These are phyloP conservation scores for Halesus radiatus DNA, from an alignment of 1,140 invertebrate genomes.

Conservation along the genomic window DNA sequence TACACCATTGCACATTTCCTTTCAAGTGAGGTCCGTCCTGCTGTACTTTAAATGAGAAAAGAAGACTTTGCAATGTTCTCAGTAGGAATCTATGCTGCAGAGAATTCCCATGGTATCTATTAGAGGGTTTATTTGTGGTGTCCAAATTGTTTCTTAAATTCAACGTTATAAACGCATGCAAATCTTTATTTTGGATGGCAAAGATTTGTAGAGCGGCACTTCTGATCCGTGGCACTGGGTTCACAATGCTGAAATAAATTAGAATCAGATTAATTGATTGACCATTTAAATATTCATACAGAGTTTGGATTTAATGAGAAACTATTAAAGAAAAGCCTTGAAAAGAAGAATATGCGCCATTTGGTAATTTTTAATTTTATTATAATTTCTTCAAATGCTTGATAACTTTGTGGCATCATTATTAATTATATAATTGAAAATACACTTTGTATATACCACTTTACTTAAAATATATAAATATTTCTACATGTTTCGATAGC, in stretches of 20 bases:
- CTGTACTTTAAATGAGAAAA: constrained; percentile 42
- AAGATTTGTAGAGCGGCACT: constrained; percentile 38
- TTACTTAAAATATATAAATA: too few species aligned
- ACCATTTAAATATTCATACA: too few species aligned
- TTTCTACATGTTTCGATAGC: too few species aligned
- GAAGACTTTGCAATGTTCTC: constrained; percentile 44
- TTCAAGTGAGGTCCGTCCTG: constrained; percentile 2
- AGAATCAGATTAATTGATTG: not conserved
- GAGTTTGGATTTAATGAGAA: too few species aligned
- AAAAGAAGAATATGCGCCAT: too few species aligned
- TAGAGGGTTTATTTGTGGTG: constrained; percentile 36
- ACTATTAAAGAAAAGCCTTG: too few species aligned
- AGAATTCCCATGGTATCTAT: constrained; percentile 52
- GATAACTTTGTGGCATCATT: too few species aligned
- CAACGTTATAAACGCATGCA: constrained; percentile 32
- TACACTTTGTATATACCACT: too few species aligned
- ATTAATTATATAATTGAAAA: too few species aligned
- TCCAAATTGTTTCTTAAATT: constrained; percentile 32
- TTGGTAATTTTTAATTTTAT: too few species aligned
- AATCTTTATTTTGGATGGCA: constrained; percentile 20
- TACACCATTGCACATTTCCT: constrained; percentile 48
- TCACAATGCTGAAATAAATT: constrained; percentile 46
- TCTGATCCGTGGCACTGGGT: constrained; percentile 42
- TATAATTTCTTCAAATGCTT: too few species aligned
- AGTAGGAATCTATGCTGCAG: constrained; percentile 51